phyloP scores from a whole-genome alignment of 2,113 vertebrate species.

The Tupaia chinensis region DNA sequence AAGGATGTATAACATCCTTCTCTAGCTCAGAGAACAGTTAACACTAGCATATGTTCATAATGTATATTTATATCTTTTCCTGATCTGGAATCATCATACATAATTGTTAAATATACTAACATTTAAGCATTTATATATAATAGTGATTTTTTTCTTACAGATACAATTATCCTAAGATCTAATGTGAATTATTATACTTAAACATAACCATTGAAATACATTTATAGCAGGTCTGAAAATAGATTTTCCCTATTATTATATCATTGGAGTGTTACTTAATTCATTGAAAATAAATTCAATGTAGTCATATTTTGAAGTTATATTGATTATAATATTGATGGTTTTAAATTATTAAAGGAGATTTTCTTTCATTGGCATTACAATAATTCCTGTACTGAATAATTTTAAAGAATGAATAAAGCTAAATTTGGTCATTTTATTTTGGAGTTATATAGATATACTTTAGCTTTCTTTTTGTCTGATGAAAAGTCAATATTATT shows the following conservation, averaged over 20 bases:
- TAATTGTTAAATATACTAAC: not conserved
- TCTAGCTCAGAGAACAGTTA: not conserved
- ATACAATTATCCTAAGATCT: constrained; percentile 14
- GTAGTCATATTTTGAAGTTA: not conserved
- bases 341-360: no score
- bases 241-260: not conserved
- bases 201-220: not conserved
- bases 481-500: not conserved
- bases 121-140: constrained; percentile 8
- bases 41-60: not conserved
- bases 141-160: constrained; percentile 37
- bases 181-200: not conserved
- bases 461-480: not conserved
- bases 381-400: no score
- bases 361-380: no score
- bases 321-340: not conserved
- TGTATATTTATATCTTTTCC: not conserved
- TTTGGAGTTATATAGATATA: not conserved
- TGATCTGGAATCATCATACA: not conserved
- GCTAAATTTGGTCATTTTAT: not conserved
- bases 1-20: not conserved
- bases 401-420: no score
- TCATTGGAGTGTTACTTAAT: not conserved
- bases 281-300: no score
- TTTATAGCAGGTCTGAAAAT: not conserved